Evolutionary conservation across 2,113 vertebrate species (phyloP), one percentile per base, ranked within the genome.

Genomic region (Nycticebus coucang): DNA sequence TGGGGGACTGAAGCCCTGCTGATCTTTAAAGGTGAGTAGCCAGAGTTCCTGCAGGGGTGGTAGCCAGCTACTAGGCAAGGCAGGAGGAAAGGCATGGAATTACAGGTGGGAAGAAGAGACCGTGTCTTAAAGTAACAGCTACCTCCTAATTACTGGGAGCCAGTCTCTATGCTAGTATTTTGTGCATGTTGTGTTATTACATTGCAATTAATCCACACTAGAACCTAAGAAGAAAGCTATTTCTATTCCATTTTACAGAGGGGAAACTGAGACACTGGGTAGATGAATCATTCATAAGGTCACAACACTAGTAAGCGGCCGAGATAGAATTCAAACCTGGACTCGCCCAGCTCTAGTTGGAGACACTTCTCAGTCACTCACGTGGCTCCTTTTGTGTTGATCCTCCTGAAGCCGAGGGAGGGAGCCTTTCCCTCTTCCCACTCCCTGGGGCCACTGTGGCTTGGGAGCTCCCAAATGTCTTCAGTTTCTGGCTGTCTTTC

Each of bases 391-490:
- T 78, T 71, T 33, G 22, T 0, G 8, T 14, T 22, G 55, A 33
- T 7, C 45, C 10, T 21, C 64, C 66, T 12, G 35, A 62, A 53
- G 45, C 3, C 0, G 4, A 24, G 33, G 45, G 30, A 66, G 21
- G 15, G 28, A 7, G 2, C 45, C 37, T 4, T 5, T 35, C 6
- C 26, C 5, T 33, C 53, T 41, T 84, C 7, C 50, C 18, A 0
- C 19, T 1, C 2, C 30, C 14, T 10, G 28, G 59, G 24, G 24
- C 17, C 21, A 5, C 62, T 14, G 0, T 1, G 7, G 22, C 14
- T 0, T 26, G 66, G 50, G 41, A 62, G 57, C 26, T 0, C 86
- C 75, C 60, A 13, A 1, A 14, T 33, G 21, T 12, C 72, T 26
- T 35, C 5, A 64, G 60, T n/a, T 4, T 8, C 35, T 13, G 50